Percentiles rank a stretch among this genome's conserved stretches.
Evolutionary conservation across 2,113 vertebrate genomes (phyloP).

Genomic region (Aspidoscelis tigris): DNA sequence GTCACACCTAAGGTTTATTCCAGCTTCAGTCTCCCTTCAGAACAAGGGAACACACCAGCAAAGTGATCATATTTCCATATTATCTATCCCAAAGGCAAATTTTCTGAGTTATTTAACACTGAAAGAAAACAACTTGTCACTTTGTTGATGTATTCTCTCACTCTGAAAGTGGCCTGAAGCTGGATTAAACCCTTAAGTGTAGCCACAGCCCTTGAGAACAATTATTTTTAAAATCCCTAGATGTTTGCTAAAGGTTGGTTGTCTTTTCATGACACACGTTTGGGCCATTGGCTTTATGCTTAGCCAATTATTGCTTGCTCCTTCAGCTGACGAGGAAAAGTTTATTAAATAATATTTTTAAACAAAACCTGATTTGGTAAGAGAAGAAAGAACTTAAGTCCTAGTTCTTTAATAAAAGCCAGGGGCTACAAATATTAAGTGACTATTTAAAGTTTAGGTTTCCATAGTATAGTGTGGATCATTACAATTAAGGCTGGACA

Average conservation of each 20-base stretch:
- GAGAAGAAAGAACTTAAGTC: conserved; percentile 15
- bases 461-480: neutral
- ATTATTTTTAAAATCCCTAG: neutral
- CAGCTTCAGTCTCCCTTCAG: no score
- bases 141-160: no score
- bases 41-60: no score
- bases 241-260: neutral
- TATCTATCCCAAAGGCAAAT: no score
- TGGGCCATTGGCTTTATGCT: neutral
- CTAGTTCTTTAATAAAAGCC: neutral
- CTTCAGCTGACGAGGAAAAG: neutral
- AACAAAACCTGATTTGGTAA: conserved; percentile 22
- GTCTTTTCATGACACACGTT: conserved; percentile 7
- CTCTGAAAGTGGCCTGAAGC: no score
- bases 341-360: conserved; percentile 3
- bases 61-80: no score
- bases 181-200: no score
- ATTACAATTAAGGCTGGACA: conserved; percentile 7
- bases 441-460: conserved; percentile 10
- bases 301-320: conserved; percentile 4
- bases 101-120: no score
- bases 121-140: no score
- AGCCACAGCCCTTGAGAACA: no score
- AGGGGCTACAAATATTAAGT: conserved; percentile 25
- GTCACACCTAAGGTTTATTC: no score